Conservation (phyloP, 2,888 invertebrate species). For the Cerastis leucographa region DNA sequence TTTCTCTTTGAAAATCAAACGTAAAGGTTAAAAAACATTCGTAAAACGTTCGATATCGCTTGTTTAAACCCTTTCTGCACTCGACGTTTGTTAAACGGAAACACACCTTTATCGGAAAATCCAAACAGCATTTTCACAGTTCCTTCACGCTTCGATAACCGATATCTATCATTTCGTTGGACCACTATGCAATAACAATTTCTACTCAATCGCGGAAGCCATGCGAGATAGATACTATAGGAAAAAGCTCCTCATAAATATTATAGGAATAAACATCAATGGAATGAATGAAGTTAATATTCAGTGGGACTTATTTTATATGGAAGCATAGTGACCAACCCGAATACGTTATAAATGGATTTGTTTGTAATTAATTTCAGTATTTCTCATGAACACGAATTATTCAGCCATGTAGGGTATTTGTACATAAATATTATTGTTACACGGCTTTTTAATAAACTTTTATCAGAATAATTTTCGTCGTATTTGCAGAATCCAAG, state of each 20-base stretch:
- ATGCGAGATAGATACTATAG: constrained; percentile 33
- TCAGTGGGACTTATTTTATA: constrained; percentile 40
- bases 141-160: constrained; percentile 38
- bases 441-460: constrained; percentile 15
- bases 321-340: constrained; percentile 32
- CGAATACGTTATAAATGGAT: constrained; percentile 39
- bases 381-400: constrained; percentile 1
- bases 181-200: constrained; percentile 49
- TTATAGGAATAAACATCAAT: constrained; percentile 54
- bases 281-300: constrained; percentile 57
- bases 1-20: constrained; percentile 34
- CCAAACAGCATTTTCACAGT: constrained; percentile 34
- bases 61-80: constrained; percentile 40
- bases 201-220: constrained; percentile 45
- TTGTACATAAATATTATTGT: constrained; percentile 5
- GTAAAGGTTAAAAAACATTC: constrained; percentile 35
- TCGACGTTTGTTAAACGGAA: constrained; percentile 50
- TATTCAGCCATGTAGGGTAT: constrained; percentile 1
- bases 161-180: constrained; percentile 46
- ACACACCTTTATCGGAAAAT: constrained; percentile 48
- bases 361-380: constrained; percentile 3
- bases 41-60: constrained; percentile 28
- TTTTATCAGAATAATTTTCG: neutral
- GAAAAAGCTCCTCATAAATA: constrained; percentile 52
- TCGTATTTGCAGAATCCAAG: constrained; percentile 23